Evolutionary conservation across 2,113 vertebrate genomes (phyloP).

Genomic region (Thinocorus orbignyianus): DNA sequence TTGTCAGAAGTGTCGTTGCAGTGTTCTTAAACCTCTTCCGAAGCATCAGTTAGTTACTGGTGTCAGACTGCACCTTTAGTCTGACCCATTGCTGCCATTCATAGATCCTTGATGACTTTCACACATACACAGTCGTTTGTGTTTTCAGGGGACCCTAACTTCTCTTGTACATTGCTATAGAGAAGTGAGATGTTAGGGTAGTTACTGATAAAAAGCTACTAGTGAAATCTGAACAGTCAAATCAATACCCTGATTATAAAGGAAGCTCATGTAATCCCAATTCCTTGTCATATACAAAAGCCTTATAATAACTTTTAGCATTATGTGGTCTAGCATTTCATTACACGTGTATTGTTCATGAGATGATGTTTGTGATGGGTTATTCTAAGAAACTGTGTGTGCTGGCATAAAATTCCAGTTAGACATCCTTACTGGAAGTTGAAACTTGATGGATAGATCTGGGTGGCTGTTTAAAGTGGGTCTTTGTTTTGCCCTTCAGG

Average conservation of each 20-base stretch:
- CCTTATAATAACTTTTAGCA: neutral
- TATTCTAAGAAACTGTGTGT: neutral
- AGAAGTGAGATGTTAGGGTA: neutral
- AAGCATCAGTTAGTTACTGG: neutral
- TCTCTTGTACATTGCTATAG: neutral
- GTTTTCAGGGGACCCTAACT: neutral
- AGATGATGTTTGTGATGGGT: neutral
- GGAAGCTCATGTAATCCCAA: neutral
- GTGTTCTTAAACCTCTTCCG: neutral
- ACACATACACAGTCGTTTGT: neutral
- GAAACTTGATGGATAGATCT: neutral
- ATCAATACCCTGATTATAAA: neutral
- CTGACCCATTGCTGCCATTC: neutral
- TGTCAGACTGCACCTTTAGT: neutral
- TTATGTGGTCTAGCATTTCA: neutral
- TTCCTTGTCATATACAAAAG: neutral
- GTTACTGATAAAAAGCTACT: neutral
- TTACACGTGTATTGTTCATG: neutral
- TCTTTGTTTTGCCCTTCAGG: constrained; percentile 66
- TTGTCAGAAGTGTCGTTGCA: neutral
- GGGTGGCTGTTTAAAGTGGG: neutral
- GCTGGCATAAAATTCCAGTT: neutral
- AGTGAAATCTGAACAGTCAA: neutral
- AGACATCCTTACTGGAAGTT: neutral
- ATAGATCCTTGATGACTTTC: neutral